These are phyloP conservation scores for Tenthredo notha DNA, from an alignment of 2,888 invertebrate genomes.

Conservation along the genomic window DNA sequence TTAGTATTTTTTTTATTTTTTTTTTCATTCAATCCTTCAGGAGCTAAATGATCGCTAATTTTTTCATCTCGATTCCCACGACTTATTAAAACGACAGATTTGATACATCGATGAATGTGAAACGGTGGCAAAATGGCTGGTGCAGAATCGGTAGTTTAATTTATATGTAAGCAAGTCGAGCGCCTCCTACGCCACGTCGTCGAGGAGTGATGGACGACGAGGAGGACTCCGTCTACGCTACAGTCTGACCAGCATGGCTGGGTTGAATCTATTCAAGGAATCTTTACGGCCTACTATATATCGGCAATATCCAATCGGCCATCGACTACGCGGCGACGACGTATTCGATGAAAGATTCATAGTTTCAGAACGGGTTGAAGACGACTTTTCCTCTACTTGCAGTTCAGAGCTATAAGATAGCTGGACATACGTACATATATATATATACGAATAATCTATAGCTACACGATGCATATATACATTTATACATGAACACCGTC, in stretches of 20 bases:
- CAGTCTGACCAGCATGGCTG: conserved; percentile 1
- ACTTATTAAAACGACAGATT: neutral
- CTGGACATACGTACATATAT: no score
- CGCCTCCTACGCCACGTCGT: conserved; percentile 50
- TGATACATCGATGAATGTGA: neutral
- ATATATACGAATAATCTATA: conserved; percentile 21
- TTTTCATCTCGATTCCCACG: neutral
- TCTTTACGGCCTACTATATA: conserved; percentile 50
- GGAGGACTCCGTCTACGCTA: conserved; percentile 28
- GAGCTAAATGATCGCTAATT: no score
- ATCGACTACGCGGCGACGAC: conserved; percentile 44
- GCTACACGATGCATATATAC: neutral
- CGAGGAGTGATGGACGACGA: conserved; percentile 45
- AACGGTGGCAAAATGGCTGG: conserved; percentile 37
- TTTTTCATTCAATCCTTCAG: no score
- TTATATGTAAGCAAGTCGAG: conserved; percentile 45
- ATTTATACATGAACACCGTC: neutral
- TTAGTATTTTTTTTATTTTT: no score
- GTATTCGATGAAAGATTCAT: conserved; percentile 53
- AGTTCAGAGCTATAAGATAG: neutral
- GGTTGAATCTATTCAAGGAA: conserved; percentile 51
- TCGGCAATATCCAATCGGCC: conserved; percentile 52
- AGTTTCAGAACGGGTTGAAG: conserved; percentile 49
- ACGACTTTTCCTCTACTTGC: conserved; percentile 35
- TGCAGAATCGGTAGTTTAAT: conserved; percentile 35